Evolutionary conservation across 2,888 invertebrate species (phyloP).

Genomic region (Tolmerus cingulatus): DNA sequence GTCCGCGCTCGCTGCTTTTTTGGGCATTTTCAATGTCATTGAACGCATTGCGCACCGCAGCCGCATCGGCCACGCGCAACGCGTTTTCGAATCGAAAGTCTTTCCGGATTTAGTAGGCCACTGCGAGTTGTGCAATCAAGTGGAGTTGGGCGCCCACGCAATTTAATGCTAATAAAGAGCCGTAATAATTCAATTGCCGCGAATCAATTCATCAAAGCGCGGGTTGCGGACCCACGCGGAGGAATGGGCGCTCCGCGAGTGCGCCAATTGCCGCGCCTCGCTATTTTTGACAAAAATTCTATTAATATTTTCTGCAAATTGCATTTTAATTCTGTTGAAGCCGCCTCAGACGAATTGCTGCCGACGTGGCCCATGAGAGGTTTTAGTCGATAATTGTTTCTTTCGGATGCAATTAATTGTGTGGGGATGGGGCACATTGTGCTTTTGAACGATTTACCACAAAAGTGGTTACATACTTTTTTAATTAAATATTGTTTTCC

Average conservation of each 20-base stretch:
- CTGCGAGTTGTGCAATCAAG: not conserved
- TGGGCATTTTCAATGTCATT: slow-evolving; percentile 26
- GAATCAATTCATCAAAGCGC: not conserved
- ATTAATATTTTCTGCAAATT: slow-evolving; percentile 10
- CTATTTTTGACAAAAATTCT: not conserved
- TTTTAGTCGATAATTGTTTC: not conserved
- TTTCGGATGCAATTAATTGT: not conserved
- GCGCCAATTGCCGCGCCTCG: not conserved
- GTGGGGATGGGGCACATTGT: not conserved
- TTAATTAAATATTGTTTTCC: not conserved
- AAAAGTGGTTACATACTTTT: not conserved
- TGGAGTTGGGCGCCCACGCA: not conserved
- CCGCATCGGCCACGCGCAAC: not conserved
- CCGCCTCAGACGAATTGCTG: not conserved
- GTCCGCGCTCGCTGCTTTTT: not conserved
- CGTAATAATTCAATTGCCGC: not conserved
- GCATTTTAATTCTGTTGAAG: slow-evolving; percentile 2
- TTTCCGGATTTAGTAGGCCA: slow-evolving; percentile 20
- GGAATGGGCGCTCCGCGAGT: not conserved
- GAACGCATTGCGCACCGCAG: not conserved
- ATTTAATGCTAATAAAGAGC: slow-evolving; percentile 13
- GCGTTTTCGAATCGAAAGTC: slow-evolving; percentile 14
- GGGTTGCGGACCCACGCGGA: not conserved
- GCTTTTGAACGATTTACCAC: not conserved
- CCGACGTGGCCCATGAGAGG: not conserved